phyloP scores from a whole-genome alignment of 2,888 invertebrate species.

The Micoletzkya japonica region DNA sequence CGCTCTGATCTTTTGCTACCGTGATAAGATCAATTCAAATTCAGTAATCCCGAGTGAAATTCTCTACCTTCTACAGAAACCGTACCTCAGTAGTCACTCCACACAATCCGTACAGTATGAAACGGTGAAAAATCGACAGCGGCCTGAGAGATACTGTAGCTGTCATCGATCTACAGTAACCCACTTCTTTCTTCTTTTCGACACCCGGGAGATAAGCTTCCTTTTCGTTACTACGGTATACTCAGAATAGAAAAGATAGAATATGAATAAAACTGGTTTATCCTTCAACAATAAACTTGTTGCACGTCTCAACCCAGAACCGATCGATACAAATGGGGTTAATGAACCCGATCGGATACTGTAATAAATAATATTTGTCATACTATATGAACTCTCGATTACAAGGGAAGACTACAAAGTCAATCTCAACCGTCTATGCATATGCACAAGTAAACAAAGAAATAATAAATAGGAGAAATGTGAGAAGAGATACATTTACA shows the following conservation, averaged over 20 bases:
- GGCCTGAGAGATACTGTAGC: background rate
- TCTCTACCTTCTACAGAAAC: background rate
- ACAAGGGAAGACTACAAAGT: too few species aligned
- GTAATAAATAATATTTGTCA: too few species aligned
- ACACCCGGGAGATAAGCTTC: slow-evolving; percentile 4
- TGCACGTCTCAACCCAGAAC: too few species aligned
- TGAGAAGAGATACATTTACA: background rate
- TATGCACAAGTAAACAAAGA: slow-evolving; percentile 23
- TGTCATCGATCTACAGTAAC: too few species aligned
- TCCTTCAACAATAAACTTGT: background rate
- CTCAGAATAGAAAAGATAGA: background rate
- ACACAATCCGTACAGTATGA: slow-evolving; percentile 23
- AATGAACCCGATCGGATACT: too few species aligned
- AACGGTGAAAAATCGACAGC: background rate
- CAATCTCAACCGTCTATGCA: too few species aligned
- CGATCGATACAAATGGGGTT: too few species aligned
- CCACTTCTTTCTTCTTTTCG: background rate
- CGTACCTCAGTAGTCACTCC: slow-evolving; percentile 24
- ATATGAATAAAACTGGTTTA: background rate
- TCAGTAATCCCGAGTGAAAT: too few species aligned
- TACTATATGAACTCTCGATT: too few species aligned
- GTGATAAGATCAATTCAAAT: too few species aligned
- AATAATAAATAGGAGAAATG: background rate
- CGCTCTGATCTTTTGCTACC: too few species aligned
- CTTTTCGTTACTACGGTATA: background rate